Evolutionary conservation across 2,797 vertebrate species (phyloP).

Genomic region (Scleropages formosus): DNA sequence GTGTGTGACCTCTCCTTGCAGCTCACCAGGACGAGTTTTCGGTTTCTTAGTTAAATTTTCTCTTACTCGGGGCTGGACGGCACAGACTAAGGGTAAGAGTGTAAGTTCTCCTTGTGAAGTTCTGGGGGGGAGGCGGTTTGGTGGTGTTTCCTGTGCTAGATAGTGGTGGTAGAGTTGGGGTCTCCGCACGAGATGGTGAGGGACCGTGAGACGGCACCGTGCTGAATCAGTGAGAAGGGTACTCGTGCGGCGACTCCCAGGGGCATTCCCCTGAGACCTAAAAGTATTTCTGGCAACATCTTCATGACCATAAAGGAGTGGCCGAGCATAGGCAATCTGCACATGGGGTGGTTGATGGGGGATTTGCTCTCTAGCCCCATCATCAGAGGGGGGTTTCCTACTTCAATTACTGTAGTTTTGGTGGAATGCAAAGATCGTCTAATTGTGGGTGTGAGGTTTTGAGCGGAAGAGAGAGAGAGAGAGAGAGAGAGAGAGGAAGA

Average conservation of each 20-base stretch:
- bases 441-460: slow-evolving; percentile 27
- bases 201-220: background rate
- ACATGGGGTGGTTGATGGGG: background rate
- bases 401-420: slow-evolving; percentile 27
- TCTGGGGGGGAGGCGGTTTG: slow-evolving; percentile 4
- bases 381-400: slow-evolving; percentile 32
- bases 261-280: background rate
- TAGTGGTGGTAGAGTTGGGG: slow-evolving; percentile 16
- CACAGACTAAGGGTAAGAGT: background rate
- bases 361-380: background rate
- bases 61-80: background rate
- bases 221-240: background rate
- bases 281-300: background rate
- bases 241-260: background rate
- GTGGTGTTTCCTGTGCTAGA: background rate
- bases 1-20: background rate
- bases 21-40: too few relatives aligned
- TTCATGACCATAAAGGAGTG: too few relatives aligned
- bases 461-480: background rate
- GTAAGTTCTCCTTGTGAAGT: background rate
- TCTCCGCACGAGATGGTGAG: background rate
- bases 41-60: slow-evolving; percentile 6
- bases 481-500: background rate
- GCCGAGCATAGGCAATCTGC: background rate
- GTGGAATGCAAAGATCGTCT: slow-evolving; percentile 19